Percentiles rank a stretch among this genome's conserved stretches.
These are phyloP conservation scores for Prionailurus viverrinus DNA, from an alignment of 2,113 vertebrate species.

Conservation along the genomic window DNA sequence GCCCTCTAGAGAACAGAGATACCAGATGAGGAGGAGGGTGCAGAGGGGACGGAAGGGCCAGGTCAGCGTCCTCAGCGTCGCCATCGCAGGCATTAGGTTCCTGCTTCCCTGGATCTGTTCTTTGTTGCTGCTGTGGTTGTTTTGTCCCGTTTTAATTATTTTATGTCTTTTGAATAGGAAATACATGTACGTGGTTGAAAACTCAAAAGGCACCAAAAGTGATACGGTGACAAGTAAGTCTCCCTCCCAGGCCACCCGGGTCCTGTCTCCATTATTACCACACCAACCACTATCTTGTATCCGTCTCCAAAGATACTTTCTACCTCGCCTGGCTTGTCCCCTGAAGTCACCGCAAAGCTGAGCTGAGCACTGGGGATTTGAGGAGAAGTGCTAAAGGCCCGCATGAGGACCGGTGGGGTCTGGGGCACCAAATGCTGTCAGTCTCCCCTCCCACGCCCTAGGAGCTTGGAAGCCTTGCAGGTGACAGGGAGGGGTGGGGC, in stretches of 20 bases:
- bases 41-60: neutral
- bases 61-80: neutral
- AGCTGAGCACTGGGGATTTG: neutral
- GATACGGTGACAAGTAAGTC: slow-evolving; percentile 40
- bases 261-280: neutral
- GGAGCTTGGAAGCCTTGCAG: neutral
- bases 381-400: neutral
- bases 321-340: neutral
- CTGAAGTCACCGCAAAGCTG: neutral
- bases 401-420: neutral
- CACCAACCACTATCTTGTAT: neutral
- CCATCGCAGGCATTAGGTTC: neutral
- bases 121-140: neutral
- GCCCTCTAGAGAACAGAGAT: neutral
- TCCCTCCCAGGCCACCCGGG: neutral
- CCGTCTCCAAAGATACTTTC: neutral
- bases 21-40: neutral
- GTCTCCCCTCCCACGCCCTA: neutral
- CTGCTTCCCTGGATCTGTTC: neutral
- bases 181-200: slow-evolving; percentile 42
- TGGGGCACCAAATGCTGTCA: neutral
- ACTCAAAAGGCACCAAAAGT: slow-evolving; percentile 57
- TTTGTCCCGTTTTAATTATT: slow-evolving; percentile 53
- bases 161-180: slow-evolving; percentile 60
- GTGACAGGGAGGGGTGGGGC: neutral